Base-by-base conservation (phyloP, 2,888 invertebrate species). In the Adelognathus sp. region DNA sequence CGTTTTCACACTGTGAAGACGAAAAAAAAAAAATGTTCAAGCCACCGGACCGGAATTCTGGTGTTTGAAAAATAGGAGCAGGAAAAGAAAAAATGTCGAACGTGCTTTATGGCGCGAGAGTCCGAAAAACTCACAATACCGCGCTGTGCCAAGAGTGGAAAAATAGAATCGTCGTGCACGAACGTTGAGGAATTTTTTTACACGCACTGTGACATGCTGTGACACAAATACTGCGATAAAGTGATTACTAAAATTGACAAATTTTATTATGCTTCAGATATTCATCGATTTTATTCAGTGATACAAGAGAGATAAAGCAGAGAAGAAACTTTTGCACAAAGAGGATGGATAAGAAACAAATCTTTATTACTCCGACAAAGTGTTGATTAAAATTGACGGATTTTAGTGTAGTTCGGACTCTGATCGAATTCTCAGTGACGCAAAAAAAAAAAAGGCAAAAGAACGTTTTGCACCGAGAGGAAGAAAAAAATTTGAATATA, bases 351-450 rank as follows among this genome's bases (percentile, higher is more conserved):
- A n/a, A n/a, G n/a, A n/a, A n/a, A n/a, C n/a, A n/a, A n/a, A n/a
- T n/a, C n/a, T n/a, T n/a, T n/a, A n/a, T n/a, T n/a, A n/a, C n/a
- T n/a, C n/a, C n/a, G n/a, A n/a, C n/a, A n/a, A n/a, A n/a, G n/a
- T n/a, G n/a, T n/a, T n/a, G n/a, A n/a, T n/a, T n/a, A n/a, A n/a
- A n/a, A n/a, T n/a, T n/a, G n/a, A n/a, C n/a, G n/a, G n/a, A n/a
- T n/a, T n/a, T n/a, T n/a, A n/a, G n/a, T n/a, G n/a, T n/a, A n/a
- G n/a, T n/a, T n/a, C n/a, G n/a, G n/a, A n/a, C n/a, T n/a, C n/a
- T n/a, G n/a, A n/a, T n/a, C n/a, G n/a, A n/a, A n/a, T 46, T 46
- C 52, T 27, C 74, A 64, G 33, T 74, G 64, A 74, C 58, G 54
- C 61, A 64, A 46, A 36, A 54, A 54, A 16, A 11, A 31, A 69